A percentile compares a stretch with the other conserved stretches of the same genome.
These are phyloP conservation scores for Drosophila pseudoobscura DNA, from an alignment of 1,140 invertebrate genomes.

Conservation along the genomic window DNA sequence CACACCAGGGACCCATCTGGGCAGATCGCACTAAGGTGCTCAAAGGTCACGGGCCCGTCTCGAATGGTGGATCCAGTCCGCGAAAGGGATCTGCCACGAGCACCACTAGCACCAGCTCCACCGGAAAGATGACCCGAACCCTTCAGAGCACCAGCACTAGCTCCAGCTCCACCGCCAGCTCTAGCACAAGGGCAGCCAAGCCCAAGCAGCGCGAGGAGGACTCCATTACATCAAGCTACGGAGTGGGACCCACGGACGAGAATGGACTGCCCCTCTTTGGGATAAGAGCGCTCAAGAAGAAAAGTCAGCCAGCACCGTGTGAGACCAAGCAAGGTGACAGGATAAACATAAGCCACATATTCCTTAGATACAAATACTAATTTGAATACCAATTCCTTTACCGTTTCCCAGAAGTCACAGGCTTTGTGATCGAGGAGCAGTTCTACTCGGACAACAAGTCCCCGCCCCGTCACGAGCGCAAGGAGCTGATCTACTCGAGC, in stretches of 20 bases:
- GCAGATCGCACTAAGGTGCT: conserved; percentile 84
- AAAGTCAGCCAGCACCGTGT: conserved; percentile 83
- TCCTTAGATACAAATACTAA: too few relatives aligned
- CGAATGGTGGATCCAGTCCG: conserved; percentile 16
- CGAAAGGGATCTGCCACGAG: conserved; percentile 49
- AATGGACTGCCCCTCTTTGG: conserved; percentile 91
- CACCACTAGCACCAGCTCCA: conserved; percentile 44
- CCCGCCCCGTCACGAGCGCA: conserved; percentile 87
- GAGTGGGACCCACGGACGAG: conserved; percentile 91
- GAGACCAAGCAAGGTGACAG: conserved; percentile 84
- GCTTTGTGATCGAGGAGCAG: conserved; percentile 87
- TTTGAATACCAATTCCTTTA: not conserved
- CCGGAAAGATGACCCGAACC: conserved; percentile 46
- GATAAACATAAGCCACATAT: too few relatives aligned
- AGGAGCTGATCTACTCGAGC: conserved; percentile 87
- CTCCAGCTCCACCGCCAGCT: conserved; percentile 82
- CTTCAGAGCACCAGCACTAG: conserved; percentile 29
- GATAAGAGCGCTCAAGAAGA: conserved; percentile 88
- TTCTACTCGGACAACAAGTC: conserved; percentile 87
- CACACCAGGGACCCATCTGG: conserved; percentile 84
- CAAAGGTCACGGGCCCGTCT: conserved; percentile 30
- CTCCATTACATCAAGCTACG: conserved; percentile 91
- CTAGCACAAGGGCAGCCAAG: conserved; percentile 64
- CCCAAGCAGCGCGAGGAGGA: conserved; percentile 72
- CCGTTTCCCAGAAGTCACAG: conserved; percentile 85